Base-by-base conservation (phyloP, 1,140 invertebrate genomes). In the Cotesia typhae region DNA sequence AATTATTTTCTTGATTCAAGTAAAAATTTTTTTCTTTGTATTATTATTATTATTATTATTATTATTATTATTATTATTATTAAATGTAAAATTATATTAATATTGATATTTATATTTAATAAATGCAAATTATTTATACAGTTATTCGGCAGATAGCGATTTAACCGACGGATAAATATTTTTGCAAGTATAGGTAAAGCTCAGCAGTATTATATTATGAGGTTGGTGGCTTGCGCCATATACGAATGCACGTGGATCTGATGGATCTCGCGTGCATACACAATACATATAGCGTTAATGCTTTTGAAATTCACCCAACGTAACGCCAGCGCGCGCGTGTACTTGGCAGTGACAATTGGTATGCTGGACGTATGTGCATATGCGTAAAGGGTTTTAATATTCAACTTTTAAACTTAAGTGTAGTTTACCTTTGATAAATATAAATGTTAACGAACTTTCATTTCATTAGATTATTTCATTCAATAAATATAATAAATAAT, bases 251-350 rank as follows among this genome's bases (percentile, higher is more conserved):
- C 64, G 37, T 66, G 38, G 10, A 37, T 20, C 64, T 28, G 41
- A 52, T 66, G 64, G 28, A 41, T 51, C 17, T 51, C 38, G 47
- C 60, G 51, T 57, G 63, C 37, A 66, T 55, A 71, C 51, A 53
- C 47, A 12, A 64, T 55, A 64, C 41, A 57, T 14, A 59, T 47
- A 57, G 66, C 66, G 66, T 67, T 67, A 67, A 67, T 53, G 51
- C 20, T 66, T 67, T 72, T 72, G 64, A 72, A 72, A 72, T 72
- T 72, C 70, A 72, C 47, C 63, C 64, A 71, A 65, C 61, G 70
- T 55, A 60, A 52, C n/a, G 14, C 12, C 17, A 47, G 41, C 41
- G 36, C 53, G 63, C 55, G 64, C 52, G 64, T 72, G 64, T 67
- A 59, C 70, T 72, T 72, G 70, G 64, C 70, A 72, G 70, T 72